Percentiles rank a stretch among this genome's conserved stretches.
Conservation (phyloP, 2,888 invertebrate genomes). For the Andrena minutula region DNA sequence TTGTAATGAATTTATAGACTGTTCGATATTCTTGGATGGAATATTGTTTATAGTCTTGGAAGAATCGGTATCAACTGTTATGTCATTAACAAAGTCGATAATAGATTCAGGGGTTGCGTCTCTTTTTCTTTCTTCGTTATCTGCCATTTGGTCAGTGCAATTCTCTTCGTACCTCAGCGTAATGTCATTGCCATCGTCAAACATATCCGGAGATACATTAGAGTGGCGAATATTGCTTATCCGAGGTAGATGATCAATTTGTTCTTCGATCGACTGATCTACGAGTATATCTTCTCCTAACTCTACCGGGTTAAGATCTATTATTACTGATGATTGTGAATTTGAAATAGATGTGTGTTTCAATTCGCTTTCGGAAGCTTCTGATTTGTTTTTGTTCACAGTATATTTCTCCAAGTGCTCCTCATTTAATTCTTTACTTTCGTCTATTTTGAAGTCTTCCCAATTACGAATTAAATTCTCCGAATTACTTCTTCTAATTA, state of each 20-base stretch:
- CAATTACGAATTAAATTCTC: not conserved
- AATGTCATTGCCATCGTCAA: slow-evolving; percentile 62
- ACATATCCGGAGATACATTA: slow-evolving; percentile 75
- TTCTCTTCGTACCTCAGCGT: slow-evolving; percentile 2
- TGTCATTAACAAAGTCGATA: slow-evolving; percentile 25
- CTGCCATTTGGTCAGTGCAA: not conserved
- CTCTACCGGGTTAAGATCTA: not conserved
- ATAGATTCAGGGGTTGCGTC: not conserved
- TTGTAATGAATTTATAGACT: slow-evolving; percentile 6
- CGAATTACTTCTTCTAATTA: not conserved
- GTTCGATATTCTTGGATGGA: not conserved
- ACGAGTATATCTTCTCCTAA: not conserved
- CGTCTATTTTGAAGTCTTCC: not conserved
- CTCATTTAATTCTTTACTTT: slow-evolving; percentile 8
- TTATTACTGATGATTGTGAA: not conserved
- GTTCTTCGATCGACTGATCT: slow-evolving; percentile 5
- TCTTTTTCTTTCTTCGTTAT: not conserved
- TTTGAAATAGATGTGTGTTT: not conserved
- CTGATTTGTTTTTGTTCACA: not conserved
- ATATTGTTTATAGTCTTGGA: not conserved
- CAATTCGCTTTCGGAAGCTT: not conserved
- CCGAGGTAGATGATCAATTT: slow-evolving; percentile 10
- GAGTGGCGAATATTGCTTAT: slow-evolving; percentile 5
- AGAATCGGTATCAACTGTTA: not conserved
- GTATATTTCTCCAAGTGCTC: not conserved